A percentile compares a stretch with the other conserved stretches of the same genome.
phyloP scores from a whole-genome alignment of 92 coral and sea anemone genomes.

The Actinernus sp. region DNA sequence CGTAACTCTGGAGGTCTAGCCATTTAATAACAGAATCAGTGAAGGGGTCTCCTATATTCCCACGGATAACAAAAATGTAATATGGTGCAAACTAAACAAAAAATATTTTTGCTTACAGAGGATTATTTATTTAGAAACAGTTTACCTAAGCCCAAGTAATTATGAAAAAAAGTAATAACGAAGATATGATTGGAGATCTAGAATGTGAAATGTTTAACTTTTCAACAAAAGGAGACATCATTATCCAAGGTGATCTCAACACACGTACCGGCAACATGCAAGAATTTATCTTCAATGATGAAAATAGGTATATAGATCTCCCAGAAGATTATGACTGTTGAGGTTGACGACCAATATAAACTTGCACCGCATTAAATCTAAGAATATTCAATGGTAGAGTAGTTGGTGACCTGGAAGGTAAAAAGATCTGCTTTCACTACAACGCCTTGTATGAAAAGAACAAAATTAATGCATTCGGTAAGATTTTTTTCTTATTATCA shows the following conservation, averaged over 20 bases:
- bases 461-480: no score
- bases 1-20: background rate
- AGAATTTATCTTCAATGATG: slow-evolving; percentile 5
- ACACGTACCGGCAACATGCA: slow-evolving; percentile 10
- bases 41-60: slow-evolving; percentile 2
- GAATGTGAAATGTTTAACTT: slow-evolving; percentile 3
- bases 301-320: slow-evolving; percentile 7
- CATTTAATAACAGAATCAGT: background rate
- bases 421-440: no score
- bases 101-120: background rate
- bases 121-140: slow-evolving; percentile 8
- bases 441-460: no score
- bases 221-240: slow-evolving; percentile 2
- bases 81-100: slow-evolving; percentile 19
- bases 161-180: slow-evolving; percentile 4
- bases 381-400: background rate
- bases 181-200: background rate
- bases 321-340: background rate
- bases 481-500: no score
- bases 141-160: slow-evolving; percentile 11
- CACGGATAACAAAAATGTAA: background rate
- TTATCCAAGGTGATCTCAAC: slow-evolving; percentile 17
- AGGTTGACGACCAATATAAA: background rate
- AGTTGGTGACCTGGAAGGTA: background rate
- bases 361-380: background rate